Evolutionary conservation across 2,888 invertebrate species (phyloP), one percentile per base, ranked within the genome.

Genomic region (Callimorpha dominula): DNA sequence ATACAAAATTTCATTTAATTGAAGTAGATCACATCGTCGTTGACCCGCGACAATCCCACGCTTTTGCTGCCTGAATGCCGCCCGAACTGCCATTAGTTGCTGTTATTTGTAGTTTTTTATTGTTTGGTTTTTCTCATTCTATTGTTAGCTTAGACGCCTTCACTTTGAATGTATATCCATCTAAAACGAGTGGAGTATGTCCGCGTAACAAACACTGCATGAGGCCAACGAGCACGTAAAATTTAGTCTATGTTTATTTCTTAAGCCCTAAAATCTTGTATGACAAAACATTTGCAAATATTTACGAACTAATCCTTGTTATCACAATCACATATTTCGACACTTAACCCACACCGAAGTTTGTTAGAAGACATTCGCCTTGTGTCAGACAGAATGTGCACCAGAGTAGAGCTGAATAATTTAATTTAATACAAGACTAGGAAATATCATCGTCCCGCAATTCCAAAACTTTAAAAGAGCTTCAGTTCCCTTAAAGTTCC

Each of bases 11-110:
- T 79, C 73, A 77, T 76, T 78, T 83, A 86, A 79, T 75, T 84
- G 78, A 81, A 86, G 86, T 85, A 83, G 80, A 85, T 84, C 83
- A 80, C 84, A 80, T 81, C 77, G 79, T 76, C 85, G 81, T 78
- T 89, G 89, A 89, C 88, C 90, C 87, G 87, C 86, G 80, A 86
- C 87, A 81, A 70, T 92, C 91, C 89, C 91, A 92, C 92, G 91
- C 88, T 90, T 86, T 87, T 85, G 86, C 83, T 82, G 81, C 74
- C 80, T 79, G 76, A 83, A 76, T 74, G 78, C 85, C 75, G 79
- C 72, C 78, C 78, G 68, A 77, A 78, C 77, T 68, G 74, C 78
- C 82, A 85, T 88, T 86, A 83, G 80, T 76, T 78, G 79, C 77
- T 78, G 80, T 85, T 84, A 80, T 81, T 87, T 82, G 78, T 81